Evolutionary conservation across 2,888 invertebrate species (phyloP), one percentile per base, ranked within the genome.

Genomic region (Aporophyla nigra): DNA sequence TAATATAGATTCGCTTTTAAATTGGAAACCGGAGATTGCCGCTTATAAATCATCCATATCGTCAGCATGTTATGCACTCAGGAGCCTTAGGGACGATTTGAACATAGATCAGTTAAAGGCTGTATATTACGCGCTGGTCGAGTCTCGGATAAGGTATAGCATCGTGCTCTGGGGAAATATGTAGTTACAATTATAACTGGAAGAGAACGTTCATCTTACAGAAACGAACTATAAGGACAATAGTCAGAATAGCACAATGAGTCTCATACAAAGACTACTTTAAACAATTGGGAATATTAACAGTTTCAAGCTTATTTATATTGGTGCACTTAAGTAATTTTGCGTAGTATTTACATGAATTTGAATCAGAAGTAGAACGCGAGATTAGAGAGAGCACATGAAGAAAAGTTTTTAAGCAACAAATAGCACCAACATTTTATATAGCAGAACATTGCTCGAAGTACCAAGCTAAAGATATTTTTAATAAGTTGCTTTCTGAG

Each of bases 381-480:
- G 21, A 53, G 21, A 49, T 49, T 49, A 49, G 51, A 51, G 46
- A 46, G 14, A 49, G 14, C 14, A 49, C 14, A 5, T 1, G 14
- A 14, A 14, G 49, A 16, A 49, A 14, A 49, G 1, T 14, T 49
- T 49, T 49, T 49, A 49, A 49, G 12, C 49, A 49, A 21, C 53
- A 6, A 53, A 53, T 19, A 53, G 21, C 4, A 21, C 21, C 51
- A 7, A 51, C 19, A 6, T 51, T 19, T 51, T 2, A 51, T 51
- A 51, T 21, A 53, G 9, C 21, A 53, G 21, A 21, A 21, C 21
- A 59, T 27, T 59, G 58, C 27, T 27, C 4, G 58, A 27, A 59
- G 27, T 59, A 59, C 27, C 58, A 62, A 43, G 62, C 43, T 43
- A n/a, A 43, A 62, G 62, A 62, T 6, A 62, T 62, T n/a, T 58